Percentiles rank a stretch among this genome's conserved stretches.
phyloP scores from a whole-genome alignment of 2,113 vertebrate genomes.

The Saguinus imperator region DNA sequence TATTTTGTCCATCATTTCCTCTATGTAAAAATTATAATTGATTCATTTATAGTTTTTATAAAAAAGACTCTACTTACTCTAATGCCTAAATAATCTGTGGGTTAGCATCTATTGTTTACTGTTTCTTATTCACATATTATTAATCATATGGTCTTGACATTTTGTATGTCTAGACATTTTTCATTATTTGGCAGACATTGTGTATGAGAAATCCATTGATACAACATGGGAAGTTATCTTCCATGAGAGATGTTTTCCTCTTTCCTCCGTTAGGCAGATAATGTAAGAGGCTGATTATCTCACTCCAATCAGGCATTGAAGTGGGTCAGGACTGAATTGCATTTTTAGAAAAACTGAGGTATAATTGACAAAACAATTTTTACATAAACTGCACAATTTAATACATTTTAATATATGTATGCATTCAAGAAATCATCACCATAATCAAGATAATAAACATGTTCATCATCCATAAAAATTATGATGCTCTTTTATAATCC shows the following conservation, averaged over 20 bases:
- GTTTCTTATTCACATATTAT: background rate
- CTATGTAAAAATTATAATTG: background rate
- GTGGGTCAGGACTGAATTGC: background rate
- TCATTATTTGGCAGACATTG: background rate
- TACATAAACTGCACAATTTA: background rate
- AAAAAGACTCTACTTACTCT: background rate
- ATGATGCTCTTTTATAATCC: background rate
- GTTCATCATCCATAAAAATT: background rate
- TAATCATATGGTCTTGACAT: background rate
- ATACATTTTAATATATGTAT: background rate
- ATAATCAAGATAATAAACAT: background rate
- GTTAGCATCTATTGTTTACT: background rate
- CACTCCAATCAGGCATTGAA: background rate
- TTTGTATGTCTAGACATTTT: background rate
- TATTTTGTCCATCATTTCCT: background rate
- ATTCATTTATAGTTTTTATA: background rate
- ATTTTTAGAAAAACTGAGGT: background rate
- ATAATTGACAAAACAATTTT: background rate
- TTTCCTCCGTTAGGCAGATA: background rate
- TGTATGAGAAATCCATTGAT: background rate
- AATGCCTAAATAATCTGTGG: background rate
- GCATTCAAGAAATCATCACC: background rate
- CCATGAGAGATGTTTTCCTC: background rate
- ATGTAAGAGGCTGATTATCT: background rate
- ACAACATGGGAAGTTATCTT: background rate